phyloP scores from a whole-genome alignment of 2,888 invertebrate genomes.

The Hecatera dysodea region DNA sequence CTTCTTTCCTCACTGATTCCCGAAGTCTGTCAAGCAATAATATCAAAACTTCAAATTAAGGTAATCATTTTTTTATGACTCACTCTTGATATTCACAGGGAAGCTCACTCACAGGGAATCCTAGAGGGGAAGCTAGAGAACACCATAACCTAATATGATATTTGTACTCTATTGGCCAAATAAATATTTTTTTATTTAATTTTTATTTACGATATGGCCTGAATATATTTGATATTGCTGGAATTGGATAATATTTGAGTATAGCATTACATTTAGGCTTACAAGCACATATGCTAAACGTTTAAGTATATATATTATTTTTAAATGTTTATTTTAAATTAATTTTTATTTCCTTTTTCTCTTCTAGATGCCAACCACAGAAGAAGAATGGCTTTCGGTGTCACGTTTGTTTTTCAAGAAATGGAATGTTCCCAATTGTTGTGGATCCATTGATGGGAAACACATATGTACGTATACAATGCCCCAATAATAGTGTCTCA shows the following conservation, averaged over 20 bases:
- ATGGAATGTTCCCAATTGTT: slow-evolving; percentile 5
- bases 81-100: slow-evolving; percentile 9
- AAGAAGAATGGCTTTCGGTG: slow-evolving; percentile 6
- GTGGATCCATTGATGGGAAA: slow-evolving; percentile 9
- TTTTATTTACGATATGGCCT: slow-evolving; percentile 13
- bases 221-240: slow-evolving; percentile 16
- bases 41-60: slow-evolving; percentile 10
- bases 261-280: slow-evolving; percentile 11
- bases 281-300: slow-evolving; percentile 9
- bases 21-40: slow-evolving; percentile 9
- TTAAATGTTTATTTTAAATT: neutral
- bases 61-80: slow-evolving; percentile 14
- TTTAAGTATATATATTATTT: slow-evolving; percentile 10
- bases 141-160: slow-evolving; percentile 9
- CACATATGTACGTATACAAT: slow-evolving; percentile 1
- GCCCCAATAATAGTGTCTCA: no score
- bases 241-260: slow-evolving; percentile 13
- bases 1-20: slow-evolving; percentile 7
- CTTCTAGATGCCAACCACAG: slow-evolving; percentile 3
- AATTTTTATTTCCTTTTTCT: slow-evolving; percentile 7
- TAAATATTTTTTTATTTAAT: slow-evolving; percentile 3
- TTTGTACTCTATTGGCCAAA: slow-evolving; percentile 6
- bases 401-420: slow-evolving; percentile 7
- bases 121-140: slow-evolving; percentile 6
- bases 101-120: slow-evolving; percentile 12